phyloP scores from a whole-genome alignment of 2,888 invertebrate genomes.

The Torymus texanus region DNA sequence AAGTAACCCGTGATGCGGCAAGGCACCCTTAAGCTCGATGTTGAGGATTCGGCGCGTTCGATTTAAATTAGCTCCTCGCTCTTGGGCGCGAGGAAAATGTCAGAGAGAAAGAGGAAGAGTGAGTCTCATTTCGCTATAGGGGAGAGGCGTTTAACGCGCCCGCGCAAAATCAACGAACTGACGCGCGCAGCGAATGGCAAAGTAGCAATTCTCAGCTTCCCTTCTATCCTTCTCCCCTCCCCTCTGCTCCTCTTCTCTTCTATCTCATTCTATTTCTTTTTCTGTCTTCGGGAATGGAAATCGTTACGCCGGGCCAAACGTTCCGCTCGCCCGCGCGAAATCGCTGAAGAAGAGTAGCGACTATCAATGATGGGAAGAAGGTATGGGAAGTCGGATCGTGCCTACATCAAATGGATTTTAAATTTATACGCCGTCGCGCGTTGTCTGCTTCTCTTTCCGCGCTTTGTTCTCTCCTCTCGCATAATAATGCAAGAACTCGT shows the following conservation, averaged over 20 bases:
- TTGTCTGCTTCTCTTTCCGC: not conserved
- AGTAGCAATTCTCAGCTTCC: slow-evolving; percentile 26
- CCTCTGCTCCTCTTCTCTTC: too few relatives aligned
- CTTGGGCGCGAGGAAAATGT: too few relatives aligned
- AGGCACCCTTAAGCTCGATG: not conserved
- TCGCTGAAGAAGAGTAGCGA: slow-evolving; percentile 7
- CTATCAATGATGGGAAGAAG: not conserved
- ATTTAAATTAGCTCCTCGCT: slow-evolving; percentile 48
- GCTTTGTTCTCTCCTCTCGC: not conserved
- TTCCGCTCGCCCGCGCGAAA: not conserved
- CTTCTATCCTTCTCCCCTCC: too few relatives aligned
- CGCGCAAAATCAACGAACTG: slow-evolving; percentile 30
- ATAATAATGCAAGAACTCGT: not conserved
- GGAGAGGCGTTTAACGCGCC: not conserved
- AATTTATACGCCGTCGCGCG: not conserved
- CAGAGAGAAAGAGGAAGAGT: slow-evolving; percentile 11
- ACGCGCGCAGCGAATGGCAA: slow-evolving; percentile 8
- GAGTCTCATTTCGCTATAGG: slow-evolving; percentile 34
- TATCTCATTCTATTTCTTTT: too few relatives aligned
- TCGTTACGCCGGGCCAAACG: slow-evolving; percentile 10
- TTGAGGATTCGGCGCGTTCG: slow-evolving; percentile 22
- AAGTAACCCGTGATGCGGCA: not conserved
- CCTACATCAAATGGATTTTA: slow-evolving; percentile 2
- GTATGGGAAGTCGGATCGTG: not conserved
- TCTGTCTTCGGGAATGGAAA: slow-evolving; percentile 7